Conservation (phyloP, 2,113 vertebrate genomes). For the Grammomys dolichurus region DNA sequence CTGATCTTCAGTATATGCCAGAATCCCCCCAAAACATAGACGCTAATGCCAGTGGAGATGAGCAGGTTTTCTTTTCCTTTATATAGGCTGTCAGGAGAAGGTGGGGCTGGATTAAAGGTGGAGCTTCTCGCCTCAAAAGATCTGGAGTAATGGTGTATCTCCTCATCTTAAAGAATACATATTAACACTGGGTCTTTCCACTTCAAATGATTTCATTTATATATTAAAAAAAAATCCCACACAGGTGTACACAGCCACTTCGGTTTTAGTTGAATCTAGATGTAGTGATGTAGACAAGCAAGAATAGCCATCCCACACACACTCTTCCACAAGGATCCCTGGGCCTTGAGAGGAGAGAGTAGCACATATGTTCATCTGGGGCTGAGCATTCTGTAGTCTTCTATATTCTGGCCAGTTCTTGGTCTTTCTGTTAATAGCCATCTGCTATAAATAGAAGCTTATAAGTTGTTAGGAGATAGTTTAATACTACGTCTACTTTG, state of each 20-base stretch:
- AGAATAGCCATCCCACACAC: neutral
- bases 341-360: neutral
- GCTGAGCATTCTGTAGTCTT: neutral
- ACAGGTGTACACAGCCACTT: no score
- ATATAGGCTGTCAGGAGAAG: neutral
- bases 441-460: neutral
- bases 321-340: neutral
- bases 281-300: neutral
- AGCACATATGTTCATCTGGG: neutral
- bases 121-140: neutral
- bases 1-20: neutral
- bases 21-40: neutral
- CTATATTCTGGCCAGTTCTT: neutral
- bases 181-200: neutral
- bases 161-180: neutral
- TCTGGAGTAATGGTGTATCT: neutral
- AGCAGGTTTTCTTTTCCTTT: neutral
- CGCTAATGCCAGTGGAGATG: neutral
- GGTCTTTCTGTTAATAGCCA: neutral
- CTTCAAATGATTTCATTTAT: neutral
- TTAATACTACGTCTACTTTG: neutral
- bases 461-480: neutral
- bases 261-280: neutral
- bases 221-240: neutral
- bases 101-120: neutral